Evolutionary conservation across 2,888 invertebrate genomes (phyloP).

Genomic region (Timema cristinae): DNA sequence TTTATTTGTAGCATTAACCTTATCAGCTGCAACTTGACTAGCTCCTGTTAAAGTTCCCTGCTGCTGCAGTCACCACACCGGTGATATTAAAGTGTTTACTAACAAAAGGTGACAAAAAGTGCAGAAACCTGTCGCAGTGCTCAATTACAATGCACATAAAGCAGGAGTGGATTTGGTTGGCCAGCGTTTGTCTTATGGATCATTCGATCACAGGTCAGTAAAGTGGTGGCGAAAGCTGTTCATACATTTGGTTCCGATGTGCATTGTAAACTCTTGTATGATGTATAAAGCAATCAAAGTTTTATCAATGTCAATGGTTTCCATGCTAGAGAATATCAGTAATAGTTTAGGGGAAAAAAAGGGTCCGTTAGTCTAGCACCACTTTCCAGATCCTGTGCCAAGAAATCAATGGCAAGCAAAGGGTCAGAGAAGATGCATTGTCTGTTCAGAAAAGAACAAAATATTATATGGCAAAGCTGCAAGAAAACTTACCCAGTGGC

Average conservation of each 20-base stretch:
- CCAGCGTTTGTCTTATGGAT: not conserved
- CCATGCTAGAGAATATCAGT: not conserved
- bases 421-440: not conserved
- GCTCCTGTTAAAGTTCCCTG: too few relatives aligned
- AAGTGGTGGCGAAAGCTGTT: not conserved
- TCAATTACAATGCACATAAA: not conserved
- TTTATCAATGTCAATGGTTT: too few relatives aligned
- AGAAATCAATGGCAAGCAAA: not conserved
- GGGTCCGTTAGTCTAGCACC: not conserved
- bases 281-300: not conserved
- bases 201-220: not conserved
- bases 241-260: not conserved
- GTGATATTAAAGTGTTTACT: not conserved
- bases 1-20: too few relatives aligned
- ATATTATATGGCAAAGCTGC: not conserved
- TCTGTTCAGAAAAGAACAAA: not conserved
- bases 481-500: not conserved
- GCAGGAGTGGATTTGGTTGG: not conserved
- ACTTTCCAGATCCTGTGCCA: not conserved
- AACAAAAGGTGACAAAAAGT: too few relatives aligned
- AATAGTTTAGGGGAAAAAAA: not conserved
- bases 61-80: not conserved
- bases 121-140: too few relatives aligned
- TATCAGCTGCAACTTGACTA: too few relatives aligned
- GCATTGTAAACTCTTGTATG: not conserved